Percentiles rank a stretch among this genome's conserved stretches.
These are phyloP conservation scores for Cosmopolites sordidus DNA, from an alignment of 2,888 invertebrate species.

Conservation along the genomic window DNA sequence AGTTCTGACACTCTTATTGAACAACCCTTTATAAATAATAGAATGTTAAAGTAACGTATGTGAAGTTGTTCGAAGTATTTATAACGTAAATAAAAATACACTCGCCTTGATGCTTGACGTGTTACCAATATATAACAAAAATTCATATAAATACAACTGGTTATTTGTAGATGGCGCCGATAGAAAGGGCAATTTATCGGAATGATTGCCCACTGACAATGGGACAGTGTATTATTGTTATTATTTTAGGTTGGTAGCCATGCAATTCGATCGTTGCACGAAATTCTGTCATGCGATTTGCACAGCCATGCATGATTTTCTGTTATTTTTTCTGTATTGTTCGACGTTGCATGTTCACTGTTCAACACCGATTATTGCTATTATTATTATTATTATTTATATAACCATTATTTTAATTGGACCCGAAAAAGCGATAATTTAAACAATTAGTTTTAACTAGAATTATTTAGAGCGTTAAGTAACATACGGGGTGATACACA, in stretches of 20 bases:
- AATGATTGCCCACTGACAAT: conserved; percentile 19
- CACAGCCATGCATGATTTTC: background rate
- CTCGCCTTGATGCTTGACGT: background rate
- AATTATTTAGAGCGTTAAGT: too few species aligned
- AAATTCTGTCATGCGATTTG: conserved; percentile 11
- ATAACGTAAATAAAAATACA: too few species aligned
- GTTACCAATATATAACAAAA: background rate
- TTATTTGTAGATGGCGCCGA: conserved; percentile 20
- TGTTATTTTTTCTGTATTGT: too few species aligned
- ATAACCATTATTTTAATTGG: background rate
- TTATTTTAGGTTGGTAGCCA: conserved; percentile 12
- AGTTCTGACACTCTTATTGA: too few species aligned
- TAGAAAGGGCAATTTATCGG: conserved; percentile 15
- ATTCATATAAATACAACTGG: background rate
- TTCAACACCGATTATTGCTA: background rate
- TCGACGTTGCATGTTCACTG: too few species aligned
- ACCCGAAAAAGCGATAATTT: too few species aligned
- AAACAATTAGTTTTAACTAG: too few species aligned
- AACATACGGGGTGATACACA: too few species aligned
- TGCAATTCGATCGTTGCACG: conserved; percentile 5
- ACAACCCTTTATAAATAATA: too few species aligned
- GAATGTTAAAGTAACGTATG: too few species aligned
- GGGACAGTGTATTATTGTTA: conserved; percentile 15
- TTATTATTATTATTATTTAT: background rate
- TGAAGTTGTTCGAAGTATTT: too few species aligned